These are phyloP conservation scores for Fringilla coelebs DNA, from an alignment of 2,797 vertebrate species.

Conservation along the genomic window DNA sequence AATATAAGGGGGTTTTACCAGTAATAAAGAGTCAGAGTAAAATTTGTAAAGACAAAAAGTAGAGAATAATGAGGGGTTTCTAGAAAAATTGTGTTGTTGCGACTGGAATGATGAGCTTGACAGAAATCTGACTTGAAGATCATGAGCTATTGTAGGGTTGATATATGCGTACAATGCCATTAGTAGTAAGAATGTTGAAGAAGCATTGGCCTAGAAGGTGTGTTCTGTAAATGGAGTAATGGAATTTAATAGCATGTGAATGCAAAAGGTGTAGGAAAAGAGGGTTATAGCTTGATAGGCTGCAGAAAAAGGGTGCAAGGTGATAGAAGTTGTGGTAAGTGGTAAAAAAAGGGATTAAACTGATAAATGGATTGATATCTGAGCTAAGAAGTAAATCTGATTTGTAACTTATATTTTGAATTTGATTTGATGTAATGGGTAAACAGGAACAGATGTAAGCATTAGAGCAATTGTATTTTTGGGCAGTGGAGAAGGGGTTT, in stretches of 20 bases:
- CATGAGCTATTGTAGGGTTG: neutral
- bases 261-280: neutral
- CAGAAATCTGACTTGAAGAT: neutral
- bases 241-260: neutral
- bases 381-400: neutral
- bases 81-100: neutral
- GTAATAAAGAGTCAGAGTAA: neutral
- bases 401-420: neutral
- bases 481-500: neutral
- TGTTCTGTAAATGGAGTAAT: neutral
- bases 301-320: neutral
- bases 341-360: neutral
- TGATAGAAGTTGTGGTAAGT: neutral
- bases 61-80: neutral
- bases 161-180: neutral
- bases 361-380: neutral
- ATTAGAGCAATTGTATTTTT: neutral
- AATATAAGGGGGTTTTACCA: neutral
- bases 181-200: neutral
- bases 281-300: neutral
- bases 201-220: neutral
- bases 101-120: neutral
- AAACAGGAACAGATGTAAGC: neutral
- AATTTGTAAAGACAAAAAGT: neutral
- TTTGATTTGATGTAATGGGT: neutral